Evolutionary conservation across 1,140 invertebrate species (phyloP).

Genomic region (Laupala kohalensis): DNA sequence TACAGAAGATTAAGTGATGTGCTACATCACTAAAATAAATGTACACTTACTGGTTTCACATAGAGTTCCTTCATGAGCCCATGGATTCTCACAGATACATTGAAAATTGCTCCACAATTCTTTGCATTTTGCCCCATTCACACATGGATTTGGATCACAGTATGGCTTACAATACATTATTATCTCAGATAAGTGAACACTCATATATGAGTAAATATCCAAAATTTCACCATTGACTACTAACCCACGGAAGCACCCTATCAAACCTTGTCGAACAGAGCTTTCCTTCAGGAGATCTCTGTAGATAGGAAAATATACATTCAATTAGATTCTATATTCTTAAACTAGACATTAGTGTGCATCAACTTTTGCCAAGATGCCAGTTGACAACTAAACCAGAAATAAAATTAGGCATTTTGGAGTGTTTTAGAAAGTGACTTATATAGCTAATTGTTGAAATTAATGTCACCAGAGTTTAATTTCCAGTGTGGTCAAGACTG

Average conservation of each 20-base stretch:
- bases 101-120: conserved; percentile 86
- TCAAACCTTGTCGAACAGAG: conserved; percentile 71
- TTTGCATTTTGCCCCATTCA: conserved; percentile 78
- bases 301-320: conserved; percentile 19
- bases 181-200: conserved; percentile 77
- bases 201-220: conserved; percentile 86
- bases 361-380: too few relatives aligned
- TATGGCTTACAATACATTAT: conserved; percentile 86
- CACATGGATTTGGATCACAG: conserved; percentile 84
- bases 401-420: too few relatives aligned
- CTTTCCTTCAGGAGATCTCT: conserved; percentile 61
- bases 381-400: too few relatives aligned
- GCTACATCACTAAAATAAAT: too few relatives aligned
- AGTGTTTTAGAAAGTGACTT: too few relatives aligned
- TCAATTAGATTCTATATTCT: too few relatives aligned
- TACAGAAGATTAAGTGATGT: too few relatives aligned
- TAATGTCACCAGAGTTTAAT: too few relatives aligned
- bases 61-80: conserved; percentile 76
- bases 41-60: conserved; percentile 74
- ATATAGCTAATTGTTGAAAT: too few relatives aligned
- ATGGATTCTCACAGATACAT: conserved; percentile 78
- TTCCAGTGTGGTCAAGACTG: too few relatives aligned
- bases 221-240: conserved; percentile 82
- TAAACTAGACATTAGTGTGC: too few relatives aligned
- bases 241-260: conserved; percentile 82